Base-by-base conservation (phyloP, 2,888 invertebrate genomes). In the Lithosia quadra region DNA sequence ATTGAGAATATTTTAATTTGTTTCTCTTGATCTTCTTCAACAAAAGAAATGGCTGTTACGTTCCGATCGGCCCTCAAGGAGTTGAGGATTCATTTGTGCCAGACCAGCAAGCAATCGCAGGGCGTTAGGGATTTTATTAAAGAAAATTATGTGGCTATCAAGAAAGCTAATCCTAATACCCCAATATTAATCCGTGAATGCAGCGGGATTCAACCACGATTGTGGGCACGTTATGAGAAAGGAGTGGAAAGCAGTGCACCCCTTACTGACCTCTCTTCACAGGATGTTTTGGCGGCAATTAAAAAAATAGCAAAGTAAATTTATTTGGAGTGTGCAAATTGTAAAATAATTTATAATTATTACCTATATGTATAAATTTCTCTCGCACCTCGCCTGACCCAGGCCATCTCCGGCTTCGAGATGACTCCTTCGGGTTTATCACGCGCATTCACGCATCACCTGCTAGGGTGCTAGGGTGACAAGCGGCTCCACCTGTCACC, bases 141-240 rank as follows among this genome's bases (percentile, higher is more conserved):
- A 84, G 96, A 97, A 75, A 95, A 97, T 85, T 99, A 99, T 96
- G 98, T 98, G 0, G 92, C 95, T 2, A 88, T 99, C 74, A 99
- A 99, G 92, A 97, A 97, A 84, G 96, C 95, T 9, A 99, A 99
- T 90, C 99, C 99, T 0, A 96, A 96, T 63, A 97, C 99, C 84
- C 99, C 99, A 0, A 98, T 99, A 83, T 94, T 99, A 75, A 97
- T 99, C 67, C 96, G 99, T 70, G 99, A 99, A 95, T 99, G 99
- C 91, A 97, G 97, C 71, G 97, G 97, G 66, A 96, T 98, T 10
- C 97, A 98, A 84, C 99, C 99, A 0, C 97, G 96, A 82, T 90
- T 99, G 7, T 99, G 97, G 96, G 99, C 99, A 28, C 96, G 99
- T 92, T 99, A 97, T 95, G 98, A 96, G 77, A 95, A 96, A 86